Conservation (phyloP, 2,888 invertebrate genomes). For the Aspidiotus destructor region DNA sequence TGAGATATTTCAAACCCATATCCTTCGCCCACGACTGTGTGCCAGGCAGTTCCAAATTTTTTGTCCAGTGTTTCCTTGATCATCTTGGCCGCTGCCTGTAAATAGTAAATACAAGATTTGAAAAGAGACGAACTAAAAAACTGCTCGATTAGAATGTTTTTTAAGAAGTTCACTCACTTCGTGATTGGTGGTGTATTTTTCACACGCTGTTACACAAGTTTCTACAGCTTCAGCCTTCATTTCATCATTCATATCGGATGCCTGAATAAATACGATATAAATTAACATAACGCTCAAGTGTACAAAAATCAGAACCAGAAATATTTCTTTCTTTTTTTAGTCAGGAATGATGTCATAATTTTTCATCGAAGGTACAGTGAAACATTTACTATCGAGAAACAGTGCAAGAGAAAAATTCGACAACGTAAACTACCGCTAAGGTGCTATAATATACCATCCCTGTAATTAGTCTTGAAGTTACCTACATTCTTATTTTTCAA, state of each 20-base stretch:
- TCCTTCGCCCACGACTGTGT: slow-evolving; percentile 91
- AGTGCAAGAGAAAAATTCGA: not conserved
- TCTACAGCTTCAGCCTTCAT: slow-evolving; percentile 84
- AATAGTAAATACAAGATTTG: slow-evolving; percentile 33
- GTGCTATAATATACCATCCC: too few species aligned
- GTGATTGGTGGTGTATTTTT: slow-evolving; percentile 78
- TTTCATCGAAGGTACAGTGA: not conserved
- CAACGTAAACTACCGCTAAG: not conserved
- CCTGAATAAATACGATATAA: slow-evolving; percentile 46
- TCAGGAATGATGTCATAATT: not conserved
- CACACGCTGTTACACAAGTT: slow-evolving; percentile 83
- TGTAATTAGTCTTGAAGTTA: too few species aligned
- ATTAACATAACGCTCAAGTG: too few species aligned
- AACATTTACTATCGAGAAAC: not conserved
- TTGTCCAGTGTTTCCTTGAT: slow-evolving; percentile 94
- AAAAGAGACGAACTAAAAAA: not conserved
- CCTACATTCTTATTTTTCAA: too few species aligned
- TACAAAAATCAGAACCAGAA: too few species aligned
- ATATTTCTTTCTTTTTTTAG: too few species aligned
- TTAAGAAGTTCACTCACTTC: slow-evolving; percentile 48
- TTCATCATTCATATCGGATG: slow-evolving; percentile 88
- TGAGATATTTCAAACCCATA: slow-evolving; percentile 89
- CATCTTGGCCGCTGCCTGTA: slow-evolving; percentile 77
- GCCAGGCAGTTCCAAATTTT: slow-evolving; percentile 89
- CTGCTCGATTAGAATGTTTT: not conserved